phyloP scores from a whole-genome alignment of 2,113 vertebrate species.

The Antechinus flavipes region DNA sequence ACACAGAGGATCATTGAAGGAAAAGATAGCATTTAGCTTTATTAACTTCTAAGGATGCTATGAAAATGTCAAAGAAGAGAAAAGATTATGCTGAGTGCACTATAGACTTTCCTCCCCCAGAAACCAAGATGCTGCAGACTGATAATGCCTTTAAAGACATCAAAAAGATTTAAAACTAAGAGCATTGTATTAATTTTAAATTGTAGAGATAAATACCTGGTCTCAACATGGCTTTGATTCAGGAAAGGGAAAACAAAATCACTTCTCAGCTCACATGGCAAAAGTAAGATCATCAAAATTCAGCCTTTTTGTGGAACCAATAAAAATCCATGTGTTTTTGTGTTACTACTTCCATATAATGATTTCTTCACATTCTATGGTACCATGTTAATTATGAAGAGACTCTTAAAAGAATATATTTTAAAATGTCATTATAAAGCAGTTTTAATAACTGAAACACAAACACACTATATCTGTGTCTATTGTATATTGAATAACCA shows the following conservation, averaged over 20 bases:
- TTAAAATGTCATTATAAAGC: not conserved
- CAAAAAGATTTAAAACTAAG: not conserved
- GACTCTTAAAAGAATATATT: not conserved
- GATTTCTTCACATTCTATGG: constrained; percentile 9
- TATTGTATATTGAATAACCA: not conserved
- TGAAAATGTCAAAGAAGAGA: constrained; percentile 61
- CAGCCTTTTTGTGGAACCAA: not conserved
- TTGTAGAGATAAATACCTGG: not conserved
- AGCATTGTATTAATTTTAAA: not conserved
- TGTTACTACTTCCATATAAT: not conserved
- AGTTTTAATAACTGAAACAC: not conserved
- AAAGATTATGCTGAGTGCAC: constrained; percentile 46
- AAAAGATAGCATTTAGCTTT: constrained; percentile 40
- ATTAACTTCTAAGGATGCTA: constrained; percentile 13
- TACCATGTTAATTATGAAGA: not conserved
- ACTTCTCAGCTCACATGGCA: not conserved
- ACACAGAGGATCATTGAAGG: constrained; percentile 32
- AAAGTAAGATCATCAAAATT: not conserved
- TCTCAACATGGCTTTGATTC: constrained; percentile 11
- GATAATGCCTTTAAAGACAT: not conserved
- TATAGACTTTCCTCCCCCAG: constrained; percentile 45
- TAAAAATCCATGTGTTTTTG: not conserved
- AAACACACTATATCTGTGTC: not conserved
- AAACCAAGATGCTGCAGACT: not conserved
- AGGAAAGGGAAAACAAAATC: not conserved